phyloP scores from a whole-genome alignment of 2,113 vertebrate species.

The Genyomyrus donnyi region DNA sequence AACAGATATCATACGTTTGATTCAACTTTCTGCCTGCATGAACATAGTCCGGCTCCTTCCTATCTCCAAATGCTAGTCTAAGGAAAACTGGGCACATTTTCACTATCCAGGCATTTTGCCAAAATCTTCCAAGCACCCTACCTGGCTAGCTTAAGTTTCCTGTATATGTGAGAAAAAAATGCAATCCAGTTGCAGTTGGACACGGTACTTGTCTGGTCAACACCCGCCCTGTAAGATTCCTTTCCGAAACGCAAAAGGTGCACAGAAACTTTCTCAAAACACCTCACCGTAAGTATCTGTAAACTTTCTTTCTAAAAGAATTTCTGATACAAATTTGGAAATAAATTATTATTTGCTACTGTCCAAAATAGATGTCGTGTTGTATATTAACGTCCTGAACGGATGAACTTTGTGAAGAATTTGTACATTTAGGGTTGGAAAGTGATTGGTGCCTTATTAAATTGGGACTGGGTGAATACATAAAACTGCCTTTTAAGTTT shows the following conservation, averaged over 20 bases:
- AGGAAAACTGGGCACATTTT: constrained; percentile 61
- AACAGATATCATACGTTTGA: background rate
- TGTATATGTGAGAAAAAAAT: constrained; percentile 56
- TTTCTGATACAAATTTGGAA: constrained; percentile 8
- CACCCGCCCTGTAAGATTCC: constrained; percentile 52
- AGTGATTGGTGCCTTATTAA: constrained; percentile 34
- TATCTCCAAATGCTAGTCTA: constrained; percentile 39
- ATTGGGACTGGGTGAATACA: constrained; percentile 39
- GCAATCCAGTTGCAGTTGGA: constrained; percentile 56
- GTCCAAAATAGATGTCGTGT: constrained; percentile 21
- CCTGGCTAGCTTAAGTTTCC: constrained; percentile 71
- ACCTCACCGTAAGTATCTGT: constrained; percentile 33
- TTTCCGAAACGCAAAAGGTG: constrained; percentile 46
- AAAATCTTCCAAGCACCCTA: constrained; percentile 71
- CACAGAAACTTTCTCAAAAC: constrained; percentile 31
- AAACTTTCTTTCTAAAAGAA: constrained; percentile 21
- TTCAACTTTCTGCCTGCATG: background rate
- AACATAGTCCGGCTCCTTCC: background rate
- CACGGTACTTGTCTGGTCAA: constrained; percentile 58
- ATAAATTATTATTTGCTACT: constrained; percentile 14
- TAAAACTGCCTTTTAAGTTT: constrained; percentile 30
- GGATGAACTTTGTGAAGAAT: constrained; percentile 16
- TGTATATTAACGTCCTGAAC: constrained; percentile 5
- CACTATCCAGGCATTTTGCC: constrained; percentile 72
- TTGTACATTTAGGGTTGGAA: background rate